Base-by-base conservation (phyloP, 2,113 vertebrate genomes). In the Cynopterus brachyotis region DNA sequence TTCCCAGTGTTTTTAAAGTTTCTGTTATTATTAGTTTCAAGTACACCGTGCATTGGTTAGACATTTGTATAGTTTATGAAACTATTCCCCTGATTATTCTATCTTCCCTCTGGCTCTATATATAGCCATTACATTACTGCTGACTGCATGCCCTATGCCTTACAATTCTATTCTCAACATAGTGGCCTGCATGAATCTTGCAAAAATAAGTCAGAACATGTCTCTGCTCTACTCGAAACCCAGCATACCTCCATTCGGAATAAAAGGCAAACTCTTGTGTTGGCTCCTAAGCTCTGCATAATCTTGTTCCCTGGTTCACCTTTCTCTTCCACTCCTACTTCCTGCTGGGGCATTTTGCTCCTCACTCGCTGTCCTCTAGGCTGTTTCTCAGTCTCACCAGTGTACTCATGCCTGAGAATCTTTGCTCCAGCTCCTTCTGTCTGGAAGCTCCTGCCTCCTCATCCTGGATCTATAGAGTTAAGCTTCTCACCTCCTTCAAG, bases 161-260 rank as follows among this genome's bases (percentile, higher is more conserved):
- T 87, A 28, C 80, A 94, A 17, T 79, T 92, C 72, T 88, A 20
- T 96, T 75, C 60, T 89, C 67, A 45, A 78, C 55, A 13, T 13
- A 47, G 72, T 95, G 91, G 53, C 84, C 53, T 47, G 80, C 78
- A 57, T 30, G 80, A 73, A 76, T 76, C 70, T 94, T 95, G 57
- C 79, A 89, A 57, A 59, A 92, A 42, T 90, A 66, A 92, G 75
- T 82, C 69, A 50, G 72, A 45, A 50, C n/a, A 12, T 17, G 42
- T 93, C 30, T 66, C 76, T 93, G 57, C 10, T 57, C 45, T 66
- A 13, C 24, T 91, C 35, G 45, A 60, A 94, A 83, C n/a, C 28
- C 55, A 66, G 42, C n/a, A 19, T 2, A 6, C 76, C 32, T 80
- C 9, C 40, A 32, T 16, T 30, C 22, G 9, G 47, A 55, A 40